Evolutionary conservation across 1,140 invertebrate species (phyloP), one percentile per base, ranked within the genome.

Genomic region (Bombus superbus): DNA sequence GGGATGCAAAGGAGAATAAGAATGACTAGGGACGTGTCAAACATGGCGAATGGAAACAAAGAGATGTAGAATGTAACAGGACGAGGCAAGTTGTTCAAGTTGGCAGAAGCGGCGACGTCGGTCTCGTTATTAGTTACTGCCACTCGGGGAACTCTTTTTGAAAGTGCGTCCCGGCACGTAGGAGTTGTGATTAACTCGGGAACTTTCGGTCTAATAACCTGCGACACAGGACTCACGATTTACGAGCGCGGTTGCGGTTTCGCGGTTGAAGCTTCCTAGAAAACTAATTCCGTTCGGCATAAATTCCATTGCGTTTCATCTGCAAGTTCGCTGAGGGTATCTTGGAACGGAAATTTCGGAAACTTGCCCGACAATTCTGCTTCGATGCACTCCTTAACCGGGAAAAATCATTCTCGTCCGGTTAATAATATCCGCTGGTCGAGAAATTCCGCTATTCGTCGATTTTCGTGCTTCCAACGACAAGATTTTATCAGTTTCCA

Each of bases 121-220:
- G 69, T 78, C 40, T 85, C 77, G 71, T 85, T 85, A 85, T 81
- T 85, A 85, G 83, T 81, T 81, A 73, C 57, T 53, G 75, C 64
- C 82, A 79, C 66, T 79, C 82, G 75, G 38, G 38, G 10, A n/a
- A 66, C 76, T 71, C 75, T 79, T 84, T 84, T 78, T 22, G 82
- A 79, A 84, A 84, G 47, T 79, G 82, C 69, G 71, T 86, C 80
- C 44, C 79, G 62, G 71, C 71, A 89, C 88, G 87, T 79, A 62
- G 77, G 86, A 89, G 88, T 90, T 91, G 91, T 92, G 89, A 92
- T 92, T 91, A 91, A 87, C 89, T 85, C 82, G 77, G 79, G 87
- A 91, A 92, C 88, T 91, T 89, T 81, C 78, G 79, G 84, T 86
- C 84, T 86, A 86, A 86, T 82, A 81, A 86, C 84, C 72, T 69